These are phyloP conservation scores for Paramisgurnus dabryanus DNA, from an alignment of 2,113 vertebrate species.

Conservation along the genomic window DNA sequence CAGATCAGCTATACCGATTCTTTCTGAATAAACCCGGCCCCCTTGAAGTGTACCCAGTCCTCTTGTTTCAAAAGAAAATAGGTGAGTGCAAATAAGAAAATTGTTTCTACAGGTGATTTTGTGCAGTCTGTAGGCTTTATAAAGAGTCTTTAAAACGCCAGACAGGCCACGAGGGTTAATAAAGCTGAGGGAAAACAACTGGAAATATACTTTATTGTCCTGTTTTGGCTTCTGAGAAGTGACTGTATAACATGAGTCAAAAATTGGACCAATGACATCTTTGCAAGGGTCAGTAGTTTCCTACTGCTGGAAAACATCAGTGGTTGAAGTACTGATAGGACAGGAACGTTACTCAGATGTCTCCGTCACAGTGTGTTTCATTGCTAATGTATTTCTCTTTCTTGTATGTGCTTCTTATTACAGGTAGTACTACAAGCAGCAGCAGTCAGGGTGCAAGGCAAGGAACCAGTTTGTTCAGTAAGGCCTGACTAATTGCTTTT, in stretches of 20 bases:
- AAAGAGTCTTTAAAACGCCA: no score
- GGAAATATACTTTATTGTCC: slow-evolving; percentile 29
- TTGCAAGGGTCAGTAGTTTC: background rate
- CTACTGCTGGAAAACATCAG: slow-evolving; percentile 4
- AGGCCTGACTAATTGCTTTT: slow-evolving; percentile 72
- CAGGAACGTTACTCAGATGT: background rate
- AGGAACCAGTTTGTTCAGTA: slow-evolving; percentile 90
- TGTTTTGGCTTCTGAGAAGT: slow-evolving; percentile 25
- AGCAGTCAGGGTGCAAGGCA: slow-evolving; percentile 85
- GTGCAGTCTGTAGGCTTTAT: no score
- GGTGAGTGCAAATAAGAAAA: no score
- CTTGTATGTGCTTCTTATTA: slow-evolving; percentile 49
- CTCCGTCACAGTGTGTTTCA: background rate
- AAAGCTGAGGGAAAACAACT: background rate
- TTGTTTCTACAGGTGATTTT: no score
- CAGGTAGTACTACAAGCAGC: slow-evolving; percentile 72
- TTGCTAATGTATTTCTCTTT: background rate
- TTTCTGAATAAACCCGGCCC: no score
- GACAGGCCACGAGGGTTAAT: background rate
- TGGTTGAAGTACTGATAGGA: background rate
- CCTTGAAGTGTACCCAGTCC: no score
- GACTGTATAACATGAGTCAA: slow-evolving; percentile 11
- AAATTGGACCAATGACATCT: slow-evolving; percentile 31
- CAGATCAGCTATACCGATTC: no score
- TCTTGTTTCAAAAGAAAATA: no score